phyloP scores from a whole-genome alignment of 1,140 invertebrate species.

The Proales similis region DNA sequence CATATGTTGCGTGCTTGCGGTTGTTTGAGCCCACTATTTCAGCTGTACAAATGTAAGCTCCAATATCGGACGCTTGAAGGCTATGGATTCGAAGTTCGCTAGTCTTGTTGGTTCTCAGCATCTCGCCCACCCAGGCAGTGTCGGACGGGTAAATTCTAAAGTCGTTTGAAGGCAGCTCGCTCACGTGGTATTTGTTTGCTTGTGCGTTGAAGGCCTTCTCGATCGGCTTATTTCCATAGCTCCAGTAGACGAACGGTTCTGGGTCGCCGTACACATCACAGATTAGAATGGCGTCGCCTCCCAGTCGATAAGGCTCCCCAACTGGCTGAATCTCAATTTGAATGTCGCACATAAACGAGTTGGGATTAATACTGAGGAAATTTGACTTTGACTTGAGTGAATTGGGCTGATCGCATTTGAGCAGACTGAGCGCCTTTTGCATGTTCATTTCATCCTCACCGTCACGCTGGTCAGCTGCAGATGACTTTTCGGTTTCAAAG shows the following conservation, averaged over 20 bases:
- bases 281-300: slow-evolving; percentile 12
- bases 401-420: slow-evolving; percentile 34
- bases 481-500: too few species aligned
- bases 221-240: slow-evolving; percentile 29
- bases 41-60: slow-evolving; percentile 16
- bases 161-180: too few species aligned
- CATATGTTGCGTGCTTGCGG: slow-evolving; percentile 3
- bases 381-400: slow-evolving; percentile 33
- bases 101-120: slow-evolving; percentile 15
- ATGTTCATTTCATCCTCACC: too few species aligned
- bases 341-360: slow-evolving; percentile 35
- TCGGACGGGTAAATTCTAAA: too few species aligned
- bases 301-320: neutral
- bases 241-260: slow-evolving; percentile 28
- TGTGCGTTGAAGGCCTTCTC: slow-evolving; percentile 2
- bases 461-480: too few species aligned
- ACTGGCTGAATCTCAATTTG: slow-evolving; percentile 1
- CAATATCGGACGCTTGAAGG: slow-evolving; percentile 13
- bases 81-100: slow-evolving; percentile 17
- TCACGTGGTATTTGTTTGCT: slow-evolving; percentile 17
- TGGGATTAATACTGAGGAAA: slow-evolving; percentile 18
- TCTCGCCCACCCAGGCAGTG: neutral
- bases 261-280: slow-evolving; percentile 35
- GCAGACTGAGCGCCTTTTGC: neutral
- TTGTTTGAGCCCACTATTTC: slow-evolving; percentile 33